Evolutionary conservation across 1,140 invertebrate species (phyloP), one percentile per base, ranked within the genome.

Genomic region (Gyrodactylus bullatarudis): DNA sequence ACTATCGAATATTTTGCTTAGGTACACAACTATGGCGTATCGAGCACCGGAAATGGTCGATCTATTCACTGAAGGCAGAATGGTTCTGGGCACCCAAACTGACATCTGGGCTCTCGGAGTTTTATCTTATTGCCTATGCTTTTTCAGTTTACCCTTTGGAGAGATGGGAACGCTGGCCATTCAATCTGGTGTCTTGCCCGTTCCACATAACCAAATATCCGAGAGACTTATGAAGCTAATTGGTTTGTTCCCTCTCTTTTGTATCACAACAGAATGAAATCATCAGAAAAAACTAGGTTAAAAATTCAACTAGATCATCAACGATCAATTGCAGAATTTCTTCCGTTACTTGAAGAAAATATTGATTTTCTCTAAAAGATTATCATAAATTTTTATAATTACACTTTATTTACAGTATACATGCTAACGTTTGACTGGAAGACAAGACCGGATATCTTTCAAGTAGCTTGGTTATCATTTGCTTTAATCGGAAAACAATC

Each of bases 21-120:
- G 82, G 78, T 93, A 94, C 79, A 95, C 91, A 1, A 95, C 91
- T 0, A 81, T 94, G 21, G 88, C 88, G 69, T 94, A 95, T 80
- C 85, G 91, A 77, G 85, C 89, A 21, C 91, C 91, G 23, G 91
- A 95, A 84, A 94, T 95, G 91, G 26, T 24, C 1, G 70, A 71
- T n/a, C 24, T 71, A 8, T 71, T 23, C 24, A 23, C 21, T 26
- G 70, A 71, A 23, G 26, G 26, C 70, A 20, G 20, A 16, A 21
- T 23, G 21, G 23, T 71, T 16, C 21, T 71, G 1, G 70, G 70
- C 24, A 8, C 21, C 1, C 21, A 71, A 26, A 2, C 70, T 16
- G 70, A 71, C 23, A 71, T 71, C 2, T 71, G 70, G 70, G 70
- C 70, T 2, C 8, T 71, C 21, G 70, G 70, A 2, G 70, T 71